Evolutionary conservation across 30 jellyfish, hydroid and myxozoan genomes (phyloP).

Genomic region (Nemopilema nomurai): DNA sequence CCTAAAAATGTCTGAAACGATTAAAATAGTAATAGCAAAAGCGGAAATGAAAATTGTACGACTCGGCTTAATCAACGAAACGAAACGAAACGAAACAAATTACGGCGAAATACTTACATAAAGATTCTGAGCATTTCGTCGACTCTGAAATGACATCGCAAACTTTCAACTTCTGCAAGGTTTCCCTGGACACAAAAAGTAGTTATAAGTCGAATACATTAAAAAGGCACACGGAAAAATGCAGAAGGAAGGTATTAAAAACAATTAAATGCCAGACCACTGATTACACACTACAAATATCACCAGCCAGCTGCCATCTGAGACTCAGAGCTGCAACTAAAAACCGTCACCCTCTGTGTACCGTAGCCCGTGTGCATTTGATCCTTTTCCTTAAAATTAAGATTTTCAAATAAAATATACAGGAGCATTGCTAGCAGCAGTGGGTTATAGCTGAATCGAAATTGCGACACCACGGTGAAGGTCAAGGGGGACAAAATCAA

Average conservation of each 20-base stretch:
- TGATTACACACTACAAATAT: neutral
- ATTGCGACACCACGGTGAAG: too few species aligned
- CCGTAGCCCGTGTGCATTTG: too few species aligned
- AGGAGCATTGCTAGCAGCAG: neutral
- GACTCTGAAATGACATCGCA: conserved; percentile 54
- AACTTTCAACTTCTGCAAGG: conserved; percentile 74
- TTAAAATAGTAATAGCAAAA: too few species aligned
- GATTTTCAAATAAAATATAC: too few species aligned
- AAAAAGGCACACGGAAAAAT: neutral
- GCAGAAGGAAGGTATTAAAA: neutral
- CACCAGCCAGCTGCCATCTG: neutral
- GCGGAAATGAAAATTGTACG: too few species aligned
- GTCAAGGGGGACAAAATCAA: too few species aligned
- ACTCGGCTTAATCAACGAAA: too few species aligned
- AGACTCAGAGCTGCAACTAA: neutral
- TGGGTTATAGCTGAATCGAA: neutral
- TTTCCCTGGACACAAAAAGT: conserved; percentile 77
- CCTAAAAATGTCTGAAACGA: too few species aligned
- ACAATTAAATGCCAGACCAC: neutral
- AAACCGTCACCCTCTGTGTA: too few species aligned
- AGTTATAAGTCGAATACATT: too few species aligned
- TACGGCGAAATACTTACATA: conserved; percentile 45
- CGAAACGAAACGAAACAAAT: too few species aligned
- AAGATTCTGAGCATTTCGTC: conserved; percentile 38
- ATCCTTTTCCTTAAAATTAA: too few species aligned